Conservation (phyloP, 2,888 invertebrate species). For the Volucella inflata region DNA sequence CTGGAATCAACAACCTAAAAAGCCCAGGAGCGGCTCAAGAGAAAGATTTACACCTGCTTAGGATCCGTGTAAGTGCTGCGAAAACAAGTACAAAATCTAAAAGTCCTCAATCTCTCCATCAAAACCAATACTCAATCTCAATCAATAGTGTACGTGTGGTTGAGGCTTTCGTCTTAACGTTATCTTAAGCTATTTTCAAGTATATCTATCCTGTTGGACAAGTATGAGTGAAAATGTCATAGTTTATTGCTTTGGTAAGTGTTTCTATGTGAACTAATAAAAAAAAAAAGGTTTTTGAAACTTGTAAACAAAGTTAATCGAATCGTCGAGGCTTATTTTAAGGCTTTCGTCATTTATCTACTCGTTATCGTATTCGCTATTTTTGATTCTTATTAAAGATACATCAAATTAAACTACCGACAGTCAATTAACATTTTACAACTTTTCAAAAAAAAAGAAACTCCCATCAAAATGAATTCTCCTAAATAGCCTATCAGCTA, state of each 20-base stretch:
- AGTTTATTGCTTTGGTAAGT: constrained; percentile 69
- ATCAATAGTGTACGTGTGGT: constrained; percentile 34
- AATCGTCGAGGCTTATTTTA: constrained; percentile 50
- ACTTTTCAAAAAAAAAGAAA: neutral
- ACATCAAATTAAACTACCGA: constrained; percentile 13
- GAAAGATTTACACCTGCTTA: neutral
- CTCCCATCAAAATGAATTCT: constrained; percentile 1
- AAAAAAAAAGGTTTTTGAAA: constrained; percentile 29
- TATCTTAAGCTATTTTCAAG: constrained; percentile 9
- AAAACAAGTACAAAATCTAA: neutral
- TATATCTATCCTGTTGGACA: constrained; percentile 12
- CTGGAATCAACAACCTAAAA: no score
- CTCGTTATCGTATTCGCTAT: constrained; percentile 47
- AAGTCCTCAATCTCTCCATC: neutral
- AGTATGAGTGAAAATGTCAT: constrained; percentile 62
- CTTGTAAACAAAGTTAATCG: constrained; percentile 39
- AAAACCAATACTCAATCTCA: constrained; percentile 7
- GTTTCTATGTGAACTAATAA: constrained; percentile 31
- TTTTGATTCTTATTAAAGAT: neutral
- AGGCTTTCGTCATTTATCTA: constrained; percentile 33
- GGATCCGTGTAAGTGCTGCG: no score
- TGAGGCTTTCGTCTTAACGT: neutral
- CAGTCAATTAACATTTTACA: constrained; percentile 5
- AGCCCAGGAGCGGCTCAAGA: no score
- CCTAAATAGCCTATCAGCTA: neutral